phyloP scores from a whole-genome alignment of 2,888 invertebrate genomes.

The Noctua janthina region DNA sequence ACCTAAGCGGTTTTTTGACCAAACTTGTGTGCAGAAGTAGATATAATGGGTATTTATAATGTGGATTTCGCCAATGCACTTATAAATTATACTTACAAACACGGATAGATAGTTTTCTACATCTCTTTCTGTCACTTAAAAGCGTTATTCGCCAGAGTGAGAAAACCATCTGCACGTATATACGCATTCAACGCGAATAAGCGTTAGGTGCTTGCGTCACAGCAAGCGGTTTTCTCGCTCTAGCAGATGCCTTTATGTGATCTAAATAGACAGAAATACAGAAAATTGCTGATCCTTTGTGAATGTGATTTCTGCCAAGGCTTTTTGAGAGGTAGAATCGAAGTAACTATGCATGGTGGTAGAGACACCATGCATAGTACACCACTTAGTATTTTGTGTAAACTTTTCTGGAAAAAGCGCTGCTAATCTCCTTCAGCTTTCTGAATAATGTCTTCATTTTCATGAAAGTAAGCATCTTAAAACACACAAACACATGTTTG shows the following conservation, averaged over 20 bases:
- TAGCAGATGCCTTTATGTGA: neutral
- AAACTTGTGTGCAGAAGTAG: slow-evolving; percentile 8
- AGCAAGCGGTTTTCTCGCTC: neutral
- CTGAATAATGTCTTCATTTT: neutral
- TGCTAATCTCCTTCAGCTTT: neutral
- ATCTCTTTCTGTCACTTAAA: neutral
- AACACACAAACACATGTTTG: slow-evolving; percentile 15
- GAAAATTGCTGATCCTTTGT: neutral
- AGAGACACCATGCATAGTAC: no score
- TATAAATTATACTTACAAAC: neutral
- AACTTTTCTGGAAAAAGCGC: no score
- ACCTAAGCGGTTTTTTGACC: slow-evolving; percentile 38
- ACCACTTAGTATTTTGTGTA: no score
- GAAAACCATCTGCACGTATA: neutral
- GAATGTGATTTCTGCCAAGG: neutral
- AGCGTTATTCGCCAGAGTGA: neutral
- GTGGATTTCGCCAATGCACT: no score
- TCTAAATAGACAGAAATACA: neutral
- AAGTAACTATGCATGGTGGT: no score
- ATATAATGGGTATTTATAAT: neutral
- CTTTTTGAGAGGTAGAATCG: neutral
- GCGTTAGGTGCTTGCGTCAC: neutral
- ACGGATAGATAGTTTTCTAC: neutral
- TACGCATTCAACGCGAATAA: neutral
- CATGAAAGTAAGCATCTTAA: neutral